Percentiles rank a stretch among this genome's conserved stretches.
These are phyloP conservation scores for Seriola dumerili DNA, from an alignment of 2,113 vertebrate genomes.

Conservation along the genomic window DNA sequence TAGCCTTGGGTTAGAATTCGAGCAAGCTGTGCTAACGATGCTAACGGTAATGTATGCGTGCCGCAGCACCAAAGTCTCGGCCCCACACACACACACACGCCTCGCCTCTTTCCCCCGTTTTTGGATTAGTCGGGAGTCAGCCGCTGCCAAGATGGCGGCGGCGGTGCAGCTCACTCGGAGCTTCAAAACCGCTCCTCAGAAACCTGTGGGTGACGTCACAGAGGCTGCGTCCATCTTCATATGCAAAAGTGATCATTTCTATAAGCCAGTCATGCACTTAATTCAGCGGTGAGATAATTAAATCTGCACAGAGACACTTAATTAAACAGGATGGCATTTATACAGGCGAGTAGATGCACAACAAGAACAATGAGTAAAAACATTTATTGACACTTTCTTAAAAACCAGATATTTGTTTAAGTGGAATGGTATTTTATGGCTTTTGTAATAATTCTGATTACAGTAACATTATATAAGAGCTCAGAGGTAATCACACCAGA, in stretches of 20 bases:
- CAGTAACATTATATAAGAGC: constrained; percentile 17
- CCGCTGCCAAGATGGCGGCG: too few species aligned
- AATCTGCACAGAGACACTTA: background rate
- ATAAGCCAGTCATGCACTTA: background rate
- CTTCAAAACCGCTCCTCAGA: too few species aligned
- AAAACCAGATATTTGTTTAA: background rate
- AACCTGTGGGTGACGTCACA: too few species aligned
- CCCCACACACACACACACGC: too few species aligned
- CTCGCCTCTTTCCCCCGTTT: too few species aligned
- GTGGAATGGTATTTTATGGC: background rate
- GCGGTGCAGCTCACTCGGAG: too few species aligned
- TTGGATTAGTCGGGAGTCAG: too few species aligned
- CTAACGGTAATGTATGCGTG: too few species aligned
- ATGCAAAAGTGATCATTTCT: background rate
- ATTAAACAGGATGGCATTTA: background rate
- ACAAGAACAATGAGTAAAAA: constrained; percentile 5
- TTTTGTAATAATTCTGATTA: constrained; percentile 4
- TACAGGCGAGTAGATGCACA: background rate
- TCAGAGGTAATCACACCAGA: constrained; percentile 6
- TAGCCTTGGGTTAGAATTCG: too few species aligned
- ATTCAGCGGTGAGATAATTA: background rate
- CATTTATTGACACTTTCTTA: background rate
- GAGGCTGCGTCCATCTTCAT: too few species aligned
- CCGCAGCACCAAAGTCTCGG: too few species aligned
- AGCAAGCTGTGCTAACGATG: too few species aligned